Base-by-base conservation (phyloP, 2,888 invertebrate genomes). In the Urechis unicinctus region DNA sequence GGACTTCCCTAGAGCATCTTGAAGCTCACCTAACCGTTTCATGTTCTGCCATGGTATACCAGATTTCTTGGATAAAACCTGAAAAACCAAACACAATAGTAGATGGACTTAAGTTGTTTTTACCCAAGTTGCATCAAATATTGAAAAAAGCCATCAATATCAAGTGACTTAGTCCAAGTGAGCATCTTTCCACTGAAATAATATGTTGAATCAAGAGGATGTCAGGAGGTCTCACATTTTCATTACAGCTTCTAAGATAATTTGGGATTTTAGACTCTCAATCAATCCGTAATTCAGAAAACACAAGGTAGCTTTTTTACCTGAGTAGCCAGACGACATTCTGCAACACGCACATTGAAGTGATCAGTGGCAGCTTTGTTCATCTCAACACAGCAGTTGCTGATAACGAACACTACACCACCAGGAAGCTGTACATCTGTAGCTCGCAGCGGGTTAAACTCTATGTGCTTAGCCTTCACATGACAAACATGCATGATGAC, bases 291-390 rank as follows among this genome's bases (percentile, higher is more conserved):
- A n/a, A n/a, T n/a, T n/a, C n/a, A n/a, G n/a, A n/a, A n/a, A n/a
- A n/a, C n/a, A n/a, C n/a, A n/a, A n/a, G n/a, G n/a, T n/a, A n/a
- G n/a, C n/a, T n/a, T n/a, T n/a, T n/a, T n/a, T 24, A 64, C 63
- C 62, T 65, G 60, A 9, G 58, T 87, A n/a, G 91, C 93, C 26
- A 96, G 78, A 53, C 92, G 85, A 71, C 97, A 97, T 81, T 98
- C 97, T 41, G 90, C 88, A 0, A 98, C 98, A 53, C 98, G 82
- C 62, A 87, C 85, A 79, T 98, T 99, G 77, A 85, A 98, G 78
- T 93, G 88, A 5, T 78, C 76, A 0, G 91, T 89, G 17, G 94
- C 91, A 9, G 96, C 97, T 82, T 98, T 98, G 78, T 97, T 95
- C 62, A 89, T 85, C 75, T 88, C 87, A 0, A 75, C 76, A 61